phyloP scores from a whole-genome alignment of 2,113 vertebrate genomes.

The Oncorhynchus gorbuscha region DNA sequence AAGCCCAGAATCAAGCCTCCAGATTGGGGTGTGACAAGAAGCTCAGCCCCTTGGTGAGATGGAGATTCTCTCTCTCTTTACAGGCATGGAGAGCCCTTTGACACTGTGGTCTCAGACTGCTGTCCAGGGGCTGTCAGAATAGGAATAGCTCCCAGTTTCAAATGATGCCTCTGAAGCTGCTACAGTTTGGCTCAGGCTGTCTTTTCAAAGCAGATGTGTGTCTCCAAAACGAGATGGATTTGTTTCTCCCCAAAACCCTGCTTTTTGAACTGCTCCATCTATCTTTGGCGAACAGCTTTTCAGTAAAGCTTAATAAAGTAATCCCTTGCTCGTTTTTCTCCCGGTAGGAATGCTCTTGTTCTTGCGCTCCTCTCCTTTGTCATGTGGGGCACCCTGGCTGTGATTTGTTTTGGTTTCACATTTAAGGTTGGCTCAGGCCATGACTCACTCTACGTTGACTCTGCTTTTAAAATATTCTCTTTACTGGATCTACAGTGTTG shows the following conservation, averaged over 20 bases:
- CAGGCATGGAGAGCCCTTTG: slow-evolving; percentile 7
- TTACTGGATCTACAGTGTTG: slow-evolving; percentile 4
- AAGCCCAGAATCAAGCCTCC: slow-evolving; percentile 31
- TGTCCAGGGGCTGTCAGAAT: slow-evolving; percentile 7
- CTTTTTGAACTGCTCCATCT: slow-evolving; percentile 63
- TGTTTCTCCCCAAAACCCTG: slow-evolving; percentile 52
- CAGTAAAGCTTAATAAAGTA: slow-evolving; percentile 81
- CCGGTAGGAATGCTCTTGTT: slow-evolving; percentile 71
- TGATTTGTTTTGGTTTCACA: slow-evolving; percentile 70
- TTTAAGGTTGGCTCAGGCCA: slow-evolving; percentile 69
- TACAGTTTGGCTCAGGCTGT: slow-evolving; percentile 43
- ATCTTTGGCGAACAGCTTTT: slow-evolving; percentile 73
- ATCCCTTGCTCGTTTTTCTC: slow-evolving; percentile 73
- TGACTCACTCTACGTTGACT: slow-evolving; percentile 70
- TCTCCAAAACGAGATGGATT: slow-evolving; percentile 65
- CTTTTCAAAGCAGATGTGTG: slow-evolving; percentile 68
- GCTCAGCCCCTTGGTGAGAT: background rate
- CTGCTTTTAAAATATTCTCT: slow-evolving; percentile 48
- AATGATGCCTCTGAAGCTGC: slow-evolving; percentile 51
- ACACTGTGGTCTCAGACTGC: slow-evolving; percentile 17
- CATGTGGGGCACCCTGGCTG: slow-evolving; percentile 63
- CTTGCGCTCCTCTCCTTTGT: slow-evolving; percentile 71
- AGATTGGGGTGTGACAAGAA: slow-evolving; percentile 13
- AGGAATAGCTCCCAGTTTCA: slow-evolving; percentile 23
- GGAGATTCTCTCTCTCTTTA: slow-evolving; percentile 13